phyloP scores from a whole-genome alignment of 1,140 invertebrate species.

The Laodelphax striatellus region DNA sequence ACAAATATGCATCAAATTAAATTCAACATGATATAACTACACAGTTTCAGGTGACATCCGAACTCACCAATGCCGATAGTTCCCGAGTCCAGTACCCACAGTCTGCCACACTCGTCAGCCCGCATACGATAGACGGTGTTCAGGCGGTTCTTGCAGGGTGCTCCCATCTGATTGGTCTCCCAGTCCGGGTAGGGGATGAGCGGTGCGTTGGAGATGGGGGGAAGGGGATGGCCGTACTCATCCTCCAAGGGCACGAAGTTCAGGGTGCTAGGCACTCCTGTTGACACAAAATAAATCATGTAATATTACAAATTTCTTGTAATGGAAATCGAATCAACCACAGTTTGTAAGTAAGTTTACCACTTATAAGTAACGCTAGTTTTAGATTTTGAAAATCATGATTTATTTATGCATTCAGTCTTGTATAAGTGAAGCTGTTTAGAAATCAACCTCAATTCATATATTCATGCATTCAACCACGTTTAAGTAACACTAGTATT shows the following conservation, averaged over 20 bases:
- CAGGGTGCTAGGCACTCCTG: slow-evolving; percentile 67
- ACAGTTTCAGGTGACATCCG: slow-evolving; percentile 6
- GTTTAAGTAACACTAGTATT: too few relatives aligned
- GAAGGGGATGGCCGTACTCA: slow-evolving; percentile 2
- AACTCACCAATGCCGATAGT: slow-evolving; percentile 56
- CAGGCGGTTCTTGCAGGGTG: slow-evolving; percentile 49
- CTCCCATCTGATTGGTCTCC: slow-evolving; percentile 56
- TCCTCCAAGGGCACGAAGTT: slow-evolving; percentile 54
- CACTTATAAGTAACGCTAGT: too few relatives aligned
- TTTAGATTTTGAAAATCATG: too few relatives aligned
- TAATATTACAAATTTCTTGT: too few relatives aligned
- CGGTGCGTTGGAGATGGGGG: slow-evolving; percentile 50
- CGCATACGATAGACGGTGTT: slow-evolving; percentile 63
- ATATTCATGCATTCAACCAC: too few relatives aligned
- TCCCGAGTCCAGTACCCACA: slow-evolving; percentile 72
- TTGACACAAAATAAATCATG: not conserved
- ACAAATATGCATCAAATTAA: too few relatives aligned
- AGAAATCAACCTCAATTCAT: too few relatives aligned
- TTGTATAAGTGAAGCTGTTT: too few relatives aligned
- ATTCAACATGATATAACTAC: not conserved
- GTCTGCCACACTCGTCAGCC: slow-evolving; percentile 58
- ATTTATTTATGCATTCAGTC: too few relatives aligned
- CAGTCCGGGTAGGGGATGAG: slow-evolving; percentile 66
- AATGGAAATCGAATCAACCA: too few relatives aligned
- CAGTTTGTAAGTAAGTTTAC: too few relatives aligned